Evolutionary conservation across 1,140 invertebrate genomes (phyloP), one percentile per base, ranked within the genome.

Genomic region (Solen grandis): DNA sequence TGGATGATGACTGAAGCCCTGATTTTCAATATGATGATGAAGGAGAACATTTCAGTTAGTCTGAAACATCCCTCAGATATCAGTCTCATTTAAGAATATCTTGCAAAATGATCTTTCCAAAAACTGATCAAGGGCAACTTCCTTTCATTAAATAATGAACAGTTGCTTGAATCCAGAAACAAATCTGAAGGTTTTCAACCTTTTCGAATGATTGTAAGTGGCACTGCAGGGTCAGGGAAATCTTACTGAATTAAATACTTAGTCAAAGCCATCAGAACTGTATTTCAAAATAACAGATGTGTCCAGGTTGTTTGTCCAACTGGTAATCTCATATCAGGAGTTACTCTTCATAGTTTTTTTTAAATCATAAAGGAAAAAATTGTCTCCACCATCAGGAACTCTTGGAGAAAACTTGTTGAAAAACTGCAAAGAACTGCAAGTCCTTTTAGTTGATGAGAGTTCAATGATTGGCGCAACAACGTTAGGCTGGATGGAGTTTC

Each of bases 361-460:
- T 80, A 85, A 66, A 62, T 85, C 5, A 73, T 72, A 38, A 68
- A 55, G 46, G 5, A 80, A 55, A 19, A 80, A 84, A 59, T 73
- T 84, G 72, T 70, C 14, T 33, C 54, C 38, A 1, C 81, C 77
- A 25, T 36, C 81, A 36, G 72, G 80, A 14, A 19, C 27, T 22
- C 72, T 14, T 19, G 79, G 75, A 1, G n/a, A 73, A 73, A 29
- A 19, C 1, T 50, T 84, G 8, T 80, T 82, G 41, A 19, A 46
- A 36, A 83, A 80, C 60, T 76, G 46, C 36, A 16, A 62, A 29
- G 52, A 41, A 38, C 13, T 84, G 25, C 31, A 70, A 38, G 82
- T 68, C 14, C 41, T 86, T 14, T 41, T 84, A 52, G 55, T 86
- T 31, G 85, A 86, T 78, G 76, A 86, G 81, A 68, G 82, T 33